Base-by-base conservation (phyloP, 2,113 vertebrate genomes). In the Atherinomorus stipes region DNA sequence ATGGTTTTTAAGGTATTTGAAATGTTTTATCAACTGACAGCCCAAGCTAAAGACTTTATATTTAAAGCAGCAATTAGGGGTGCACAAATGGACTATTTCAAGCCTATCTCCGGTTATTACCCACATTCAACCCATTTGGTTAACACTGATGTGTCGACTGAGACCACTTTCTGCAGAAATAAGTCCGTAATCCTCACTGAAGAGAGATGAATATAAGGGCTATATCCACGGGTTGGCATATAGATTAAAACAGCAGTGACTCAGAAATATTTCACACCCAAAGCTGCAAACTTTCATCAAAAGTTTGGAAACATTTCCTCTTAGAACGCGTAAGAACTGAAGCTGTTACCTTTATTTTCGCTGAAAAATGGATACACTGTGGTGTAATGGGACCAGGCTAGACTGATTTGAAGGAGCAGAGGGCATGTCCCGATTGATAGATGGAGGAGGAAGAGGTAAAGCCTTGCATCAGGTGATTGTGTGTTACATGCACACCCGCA, bases 391-490 rank as follows among this genome's bases (percentile, higher is more conserved):
- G 86, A 87, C 59, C 54, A 3, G 73, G 85, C 80, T 50, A 59
- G 80, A 87, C 78, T 79, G 82, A 84, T 89, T 81, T 53, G 58
- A 75, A 51, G 83, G 87, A 77, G 83, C 76, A 89, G 70, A 85
- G 86, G 85, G 59, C 85, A 89, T 15, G 66, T 89, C 89, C 49
- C 31, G 8, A 80, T 83, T 89, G 89, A 89, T 84, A 78, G 85
- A 91, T 83, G 78, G 83, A 76, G 78, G 77, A 85, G 76, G 75
- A 81, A 42, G 71, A 72, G 64, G 84, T 71, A 76, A 87, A 88
- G 63, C 76, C 80, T 88, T 58, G 34, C 67, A 71, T 71, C 59
- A 9, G 73, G 63, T 67, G 73, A 76, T 71, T 84, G 87, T 85
- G 82, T 83, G 89, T 76, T 85, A 79, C 37, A 42, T 45, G 70